Conservation (phyloP, 1,140 invertebrate species). For the Psilanteris sp. region DNA sequence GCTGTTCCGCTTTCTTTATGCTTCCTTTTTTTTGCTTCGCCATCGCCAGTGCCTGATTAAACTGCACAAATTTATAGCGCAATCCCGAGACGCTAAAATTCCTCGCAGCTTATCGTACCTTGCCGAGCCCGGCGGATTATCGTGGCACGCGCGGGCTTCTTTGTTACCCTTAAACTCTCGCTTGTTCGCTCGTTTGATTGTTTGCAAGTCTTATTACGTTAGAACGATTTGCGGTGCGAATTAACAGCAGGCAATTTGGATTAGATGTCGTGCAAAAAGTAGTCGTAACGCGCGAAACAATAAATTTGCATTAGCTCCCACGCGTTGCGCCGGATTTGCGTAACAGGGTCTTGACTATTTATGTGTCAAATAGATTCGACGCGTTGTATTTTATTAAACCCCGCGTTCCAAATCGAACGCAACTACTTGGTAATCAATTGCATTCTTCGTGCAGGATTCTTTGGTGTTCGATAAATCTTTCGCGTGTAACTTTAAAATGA, state of each 20-base stretch:
- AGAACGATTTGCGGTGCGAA: slow-evolving; percentile 48
- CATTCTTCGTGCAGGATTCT: background rate
- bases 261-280: slow-evolving; percentile 28
- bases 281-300: slow-evolving; percentile 5
- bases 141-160: slow-evolving; percentile 51
- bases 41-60: slow-evolving; percentile 56
- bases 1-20: slow-evolving; percentile 13
- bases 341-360: slow-evolving; percentile 26
- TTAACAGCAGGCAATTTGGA: slow-evolving; percentile 35
- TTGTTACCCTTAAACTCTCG: slow-evolving; percentile 38
- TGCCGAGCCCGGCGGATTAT: slow-evolving; percentile 36
- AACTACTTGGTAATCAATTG: slow-evolving; percentile 36
- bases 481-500: too few species aligned
- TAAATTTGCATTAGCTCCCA: slow-evolving; percentile 53
- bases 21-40: slow-evolving; percentile 19
- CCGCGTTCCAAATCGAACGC: too few species aligned
- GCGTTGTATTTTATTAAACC: slow-evolving; percentile 21
- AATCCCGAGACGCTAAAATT: slow-evolving; percentile 52
- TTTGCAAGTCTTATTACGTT: slow-evolving; percentile 44
- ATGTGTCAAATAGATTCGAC: slow-evolving; percentile 5
- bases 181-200: slow-evolving; percentile 38
- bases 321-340: slow-evolving; percentile 31
- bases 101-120: slow-evolving; percentile 52
- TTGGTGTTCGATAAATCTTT: too few species aligned
- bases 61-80: slow-evolving; percentile 56